These are phyloP conservation scores for Leptinotarsa peninsularis DNA, from an alignment of 2,888 invertebrate genomes.

Conservation along the genomic window DNA sequence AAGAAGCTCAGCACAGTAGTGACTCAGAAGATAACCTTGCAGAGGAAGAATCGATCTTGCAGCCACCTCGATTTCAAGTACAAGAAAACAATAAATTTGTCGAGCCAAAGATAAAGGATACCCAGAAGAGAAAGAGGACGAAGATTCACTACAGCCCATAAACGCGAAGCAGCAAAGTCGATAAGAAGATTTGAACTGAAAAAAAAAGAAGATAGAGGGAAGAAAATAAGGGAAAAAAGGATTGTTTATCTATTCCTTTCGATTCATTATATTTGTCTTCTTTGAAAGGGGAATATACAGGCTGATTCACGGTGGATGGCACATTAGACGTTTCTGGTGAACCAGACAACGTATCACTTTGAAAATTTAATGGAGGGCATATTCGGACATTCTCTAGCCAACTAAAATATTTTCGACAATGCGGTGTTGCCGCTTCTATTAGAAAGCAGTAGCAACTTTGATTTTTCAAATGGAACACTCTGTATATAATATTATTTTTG, in stretches of 20 bases:
- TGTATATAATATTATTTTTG: too few relatives aligned
- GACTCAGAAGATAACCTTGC: not conserved
- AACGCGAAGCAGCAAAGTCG: not conserved
- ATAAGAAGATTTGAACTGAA: not conserved
- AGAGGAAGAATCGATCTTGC: not conserved
- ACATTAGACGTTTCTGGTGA: too few relatives aligned
- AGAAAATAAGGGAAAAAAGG: too few relatives aligned
- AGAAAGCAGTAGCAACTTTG: too few relatives aligned
- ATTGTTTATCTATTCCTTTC: not conserved
- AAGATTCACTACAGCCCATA: not conserved
- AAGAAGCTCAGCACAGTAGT: not conserved
- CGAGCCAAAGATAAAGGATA: not conserved
- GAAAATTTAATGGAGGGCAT: too few relatives aligned
- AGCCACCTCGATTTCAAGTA: not conserved
- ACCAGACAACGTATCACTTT: too few relatives aligned
- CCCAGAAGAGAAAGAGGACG: not conserved
- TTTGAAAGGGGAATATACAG: not conserved
- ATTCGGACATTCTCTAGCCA: too few relatives aligned
- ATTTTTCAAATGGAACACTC: too few relatives aligned
- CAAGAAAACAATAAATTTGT: not conserved
- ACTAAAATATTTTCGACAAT: too few relatives aligned
- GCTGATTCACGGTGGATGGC: too few relatives aligned
- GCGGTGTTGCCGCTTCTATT: too few relatives aligned
- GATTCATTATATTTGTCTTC: not conserved
- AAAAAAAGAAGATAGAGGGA: not conserved